Percentiles rank a stretch among this genome's conserved stretches.
Evolutionary conservation across 2,113 vertebrate genomes (phyloP).

Genomic region (Malurus alboscapulatus): DNA sequence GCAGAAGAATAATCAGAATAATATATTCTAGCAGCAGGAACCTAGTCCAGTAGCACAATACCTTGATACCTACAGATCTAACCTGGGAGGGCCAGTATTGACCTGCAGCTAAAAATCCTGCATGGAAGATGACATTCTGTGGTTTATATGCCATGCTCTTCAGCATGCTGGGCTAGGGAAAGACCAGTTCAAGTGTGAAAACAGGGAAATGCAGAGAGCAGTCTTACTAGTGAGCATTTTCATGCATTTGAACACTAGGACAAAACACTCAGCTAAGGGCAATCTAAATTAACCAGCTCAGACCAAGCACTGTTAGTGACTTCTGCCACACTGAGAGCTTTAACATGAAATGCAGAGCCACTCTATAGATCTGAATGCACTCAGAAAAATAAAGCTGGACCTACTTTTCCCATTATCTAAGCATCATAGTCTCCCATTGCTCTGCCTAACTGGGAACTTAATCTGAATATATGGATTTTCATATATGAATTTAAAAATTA

Average conservation of each 20-base stretch:
- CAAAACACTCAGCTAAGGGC: background rate
- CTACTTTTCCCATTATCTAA: background rate
- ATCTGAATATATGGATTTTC: background rate
- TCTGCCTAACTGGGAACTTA: background rate
- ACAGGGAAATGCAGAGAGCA: background rate
- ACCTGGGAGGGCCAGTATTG: background rate
- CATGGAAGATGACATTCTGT: accelerated
- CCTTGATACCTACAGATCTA: background rate
- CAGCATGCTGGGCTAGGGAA: background rate
- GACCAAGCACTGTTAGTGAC: background rate
- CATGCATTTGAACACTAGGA: background rate
- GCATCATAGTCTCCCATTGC: background rate
- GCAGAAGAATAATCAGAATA: background rate
- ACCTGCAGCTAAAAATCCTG: background rate
- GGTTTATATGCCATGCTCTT: background rate
- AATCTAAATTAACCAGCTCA: background rate
- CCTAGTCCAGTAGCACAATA: background rate
- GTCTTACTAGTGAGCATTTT: background rate
- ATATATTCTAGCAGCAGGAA: background rate
- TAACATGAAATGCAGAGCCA: background rate
- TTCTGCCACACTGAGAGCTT: background rate
- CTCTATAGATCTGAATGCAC: too few relatives aligned
- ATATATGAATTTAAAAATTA: background rate
- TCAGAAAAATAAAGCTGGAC: background rate
- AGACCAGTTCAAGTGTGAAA: background rate